These are phyloP conservation scores for Sebastes hubbsi DNA, from an alignment of 2,797 vertebrate genomes.

Conservation along the genomic window DNA sequence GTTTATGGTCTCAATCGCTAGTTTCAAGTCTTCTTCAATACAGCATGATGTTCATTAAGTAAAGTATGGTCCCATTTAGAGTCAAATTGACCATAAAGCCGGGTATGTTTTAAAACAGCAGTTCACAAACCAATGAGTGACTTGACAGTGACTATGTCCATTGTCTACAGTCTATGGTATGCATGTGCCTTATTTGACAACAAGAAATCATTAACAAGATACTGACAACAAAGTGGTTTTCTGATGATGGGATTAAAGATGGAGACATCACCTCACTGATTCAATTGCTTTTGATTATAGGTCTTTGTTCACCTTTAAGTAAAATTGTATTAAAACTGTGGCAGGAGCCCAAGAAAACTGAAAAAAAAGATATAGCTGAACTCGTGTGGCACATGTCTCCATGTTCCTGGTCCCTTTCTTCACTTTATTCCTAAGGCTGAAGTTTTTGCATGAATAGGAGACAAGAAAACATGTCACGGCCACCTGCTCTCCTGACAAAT, in stretches of 20 bases:
- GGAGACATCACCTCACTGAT: neutral
- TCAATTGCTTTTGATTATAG: constrained; percentile 10
- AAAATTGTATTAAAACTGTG: neutral
- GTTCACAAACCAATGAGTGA: too few relatives aligned
- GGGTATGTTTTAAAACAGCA: too few relatives aligned
- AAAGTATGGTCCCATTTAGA: too few relatives aligned
- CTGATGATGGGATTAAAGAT: neutral
- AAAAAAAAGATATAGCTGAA: neutral
- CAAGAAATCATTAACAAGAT: neutral
- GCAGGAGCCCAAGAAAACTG: neutral
- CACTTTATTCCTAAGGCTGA: neutral
- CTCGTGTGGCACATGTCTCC: neutral
- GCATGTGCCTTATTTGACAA: neutral
- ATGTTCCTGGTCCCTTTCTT: neutral
- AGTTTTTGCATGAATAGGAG: neutral
- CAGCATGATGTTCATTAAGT: too few relatives aligned
- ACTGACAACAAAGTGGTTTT: neutral
- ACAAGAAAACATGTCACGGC: neutral
- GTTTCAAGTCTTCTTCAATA: too few relatives aligned
- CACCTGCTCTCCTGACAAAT: neutral
- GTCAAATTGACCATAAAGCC: too few relatives aligned
- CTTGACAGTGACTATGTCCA: rapidly evolving
- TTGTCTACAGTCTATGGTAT: neutral
- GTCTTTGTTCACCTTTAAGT: neutral
- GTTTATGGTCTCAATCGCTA: too few relatives aligned